Evolutionary conservation across 2,113 vertebrate genomes (phyloP).

Genomic region (Scalopus aquaticus): DNA sequence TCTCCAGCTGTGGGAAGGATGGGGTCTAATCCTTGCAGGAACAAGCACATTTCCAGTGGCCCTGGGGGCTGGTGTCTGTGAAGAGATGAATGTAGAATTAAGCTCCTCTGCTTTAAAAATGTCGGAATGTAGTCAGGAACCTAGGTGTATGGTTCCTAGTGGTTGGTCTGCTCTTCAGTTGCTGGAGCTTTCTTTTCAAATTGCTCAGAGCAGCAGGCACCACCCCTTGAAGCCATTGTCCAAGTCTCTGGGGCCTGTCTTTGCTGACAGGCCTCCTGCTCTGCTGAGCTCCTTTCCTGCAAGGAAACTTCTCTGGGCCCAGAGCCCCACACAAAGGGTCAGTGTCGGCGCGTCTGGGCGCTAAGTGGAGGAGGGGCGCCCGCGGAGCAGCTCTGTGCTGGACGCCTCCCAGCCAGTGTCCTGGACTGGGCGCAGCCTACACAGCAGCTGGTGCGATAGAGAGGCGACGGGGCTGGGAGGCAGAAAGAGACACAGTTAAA

Average conservation of each 20-base stretch:
- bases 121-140: background rate
- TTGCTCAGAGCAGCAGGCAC: background rate
- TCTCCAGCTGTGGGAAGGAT: background rate
- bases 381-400: background rate
- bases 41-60: background rate
- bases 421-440: background rate
- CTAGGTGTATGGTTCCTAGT: background rate
- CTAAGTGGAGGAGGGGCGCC: background rate
- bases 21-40: background rate
- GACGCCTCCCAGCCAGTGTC: background rate
- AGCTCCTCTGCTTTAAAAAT: background rate
- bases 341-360: background rate
- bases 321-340: slow-evolving; percentile 45
- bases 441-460: background rate
- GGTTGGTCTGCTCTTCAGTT: background rate
- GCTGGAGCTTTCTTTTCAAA: slow-evolving; percentile 7
- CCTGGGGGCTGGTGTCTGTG: background rate
- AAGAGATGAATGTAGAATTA: background rate
- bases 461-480: background rate
- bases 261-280: background rate
- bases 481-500: slow-evolving; percentile 36
- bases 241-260: background rate
- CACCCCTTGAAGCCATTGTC: background rate
- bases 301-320: background rate
- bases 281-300: background rate